Base-by-base conservation (phyloP, 37 sponge, comb jelly and placozoan genomes). In the Diacarnus erythraeanus region DNA sequence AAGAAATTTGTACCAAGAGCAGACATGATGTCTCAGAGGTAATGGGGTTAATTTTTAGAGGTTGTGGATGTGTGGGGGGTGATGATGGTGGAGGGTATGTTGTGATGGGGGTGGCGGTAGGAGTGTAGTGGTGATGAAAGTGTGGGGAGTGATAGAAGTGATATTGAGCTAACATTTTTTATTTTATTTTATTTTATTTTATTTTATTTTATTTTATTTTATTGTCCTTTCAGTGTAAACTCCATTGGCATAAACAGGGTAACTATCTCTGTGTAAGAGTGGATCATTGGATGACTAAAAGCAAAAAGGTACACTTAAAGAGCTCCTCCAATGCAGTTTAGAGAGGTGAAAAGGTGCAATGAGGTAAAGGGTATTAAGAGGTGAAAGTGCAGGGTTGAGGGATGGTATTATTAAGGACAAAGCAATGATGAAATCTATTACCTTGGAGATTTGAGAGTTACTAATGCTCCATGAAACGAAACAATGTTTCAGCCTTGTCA, bases 171-270 rank as follows among this genome's bases (percentile, higher is more conserved):
- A 56, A 23, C 57, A 38, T 57, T 8, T 22, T 3, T 9, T 8
- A 3, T 5, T 37, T 9, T 75, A 36, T 30, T 36, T 64, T 42
- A 79, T 22, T 25, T 15, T 79, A 27, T 8, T 75, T 12, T 71
- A 18, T 35, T 57, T 30, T 25, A 36, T 30, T 36, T 64, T 42
- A 79, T 22, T 25, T 15, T 79, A 27, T 8, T 75, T 12, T 71
- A 18, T 35, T 57, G 21, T 25, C n/a, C n/a, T 57, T 58, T 0
- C 66, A 95, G 96, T 95, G 90, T 41, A 87, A 90, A 39, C 70
- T 97, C 6, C 93, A 86, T 63, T 97, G 98, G 98, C 98, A 97
- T 54, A 89, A 92, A 69, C 75, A 87, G 34, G 98, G 98, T 0
- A 88, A 94, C 66, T 97, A 88, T 77, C 67, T 97, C 51, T 86